These are phyloP conservation scores for Athene noctua DNA, from an alignment of 2,113 vertebrate genomes.

Conservation along the genomic window DNA sequence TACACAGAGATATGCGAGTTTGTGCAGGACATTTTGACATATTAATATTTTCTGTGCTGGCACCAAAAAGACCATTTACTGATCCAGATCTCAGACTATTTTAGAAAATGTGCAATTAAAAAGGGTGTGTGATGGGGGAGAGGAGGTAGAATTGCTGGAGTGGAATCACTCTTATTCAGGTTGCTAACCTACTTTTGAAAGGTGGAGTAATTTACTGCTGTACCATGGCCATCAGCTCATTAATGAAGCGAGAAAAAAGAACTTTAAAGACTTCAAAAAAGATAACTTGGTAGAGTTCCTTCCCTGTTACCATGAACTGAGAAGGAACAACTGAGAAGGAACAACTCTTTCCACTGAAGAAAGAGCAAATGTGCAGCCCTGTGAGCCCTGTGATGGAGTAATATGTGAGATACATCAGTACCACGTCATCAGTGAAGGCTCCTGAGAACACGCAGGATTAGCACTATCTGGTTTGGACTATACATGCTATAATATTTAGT, in stretches of 20 bases:
- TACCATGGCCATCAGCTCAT: background rate
- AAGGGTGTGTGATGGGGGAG: background rate
- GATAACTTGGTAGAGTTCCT: background rate
- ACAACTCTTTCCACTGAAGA: background rate
- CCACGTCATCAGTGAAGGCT: background rate
- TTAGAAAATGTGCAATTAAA: slow-evolving; percentile 24
- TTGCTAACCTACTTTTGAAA: background rate
- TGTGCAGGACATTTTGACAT: background rate
- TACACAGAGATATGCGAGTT: background rate
- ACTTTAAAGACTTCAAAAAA: background rate
- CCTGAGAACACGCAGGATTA: background rate
- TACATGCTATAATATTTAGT: rapidly evolving
- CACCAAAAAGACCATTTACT: background rate
- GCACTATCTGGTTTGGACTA: background rate
- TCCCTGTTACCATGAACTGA: background rate
- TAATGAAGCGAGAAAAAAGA: background rate
- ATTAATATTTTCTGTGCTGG: background rate
- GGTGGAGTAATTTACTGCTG: background rate
- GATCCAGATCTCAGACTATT: background rate
- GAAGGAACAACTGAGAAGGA: background rate
- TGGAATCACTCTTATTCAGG: background rate
- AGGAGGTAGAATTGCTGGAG: background rate
- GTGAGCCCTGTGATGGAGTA: background rate
- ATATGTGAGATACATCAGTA: background rate
- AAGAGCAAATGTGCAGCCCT: background rate